Percentiles rank a stretch among this genome's conserved stretches.
Evolutionary conservation across 2,797 vertebrate species (phyloP).

Genomic region (Dendrocincla tyrannina): DNA sequence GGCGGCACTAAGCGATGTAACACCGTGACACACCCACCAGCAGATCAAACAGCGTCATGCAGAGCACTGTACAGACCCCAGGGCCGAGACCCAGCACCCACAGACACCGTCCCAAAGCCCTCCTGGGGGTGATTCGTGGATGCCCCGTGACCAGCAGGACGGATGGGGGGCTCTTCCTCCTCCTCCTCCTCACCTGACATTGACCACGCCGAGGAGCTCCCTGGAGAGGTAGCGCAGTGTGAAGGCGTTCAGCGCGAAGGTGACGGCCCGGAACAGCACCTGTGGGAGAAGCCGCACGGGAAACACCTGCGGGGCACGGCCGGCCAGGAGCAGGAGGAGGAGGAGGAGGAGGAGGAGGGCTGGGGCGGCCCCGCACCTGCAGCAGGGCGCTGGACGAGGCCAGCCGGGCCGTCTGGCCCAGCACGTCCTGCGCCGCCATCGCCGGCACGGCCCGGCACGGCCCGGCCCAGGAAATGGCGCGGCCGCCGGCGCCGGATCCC

Average conservation of each 20-base stretch:
- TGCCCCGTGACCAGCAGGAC: not conserved
- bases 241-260: conserved; percentile 93
- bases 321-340: not conserved
- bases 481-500: not conserved
- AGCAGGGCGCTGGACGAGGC: too few species aligned
- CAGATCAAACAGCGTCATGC: rapidly evolving
- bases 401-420: too few species aligned
- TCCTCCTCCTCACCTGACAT: conserved; percentile 84
- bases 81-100: not conserved
- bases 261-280: conserved; percentile 91
- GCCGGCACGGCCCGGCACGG: too few species aligned
- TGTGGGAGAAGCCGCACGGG: conserved; percentile 66
- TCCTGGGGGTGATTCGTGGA: not conserved
- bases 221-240: conserved; percentile 93
- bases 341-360: not conserved
- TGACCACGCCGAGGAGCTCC: conserved; percentile 92
- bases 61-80: too few species aligned
- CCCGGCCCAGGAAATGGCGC: not conserved
- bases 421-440: too few species aligned
- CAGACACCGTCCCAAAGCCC: rapidly evolving
- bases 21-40: not conserved
- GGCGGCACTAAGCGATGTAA: not conserved
- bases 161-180: not conserved
- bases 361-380: too few species aligned
- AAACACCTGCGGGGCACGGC: not conserved